These are phyloP conservation scores for Drosophila prosaltans DNA, from an alignment of 1,140 invertebrate genomes.

Conservation along the genomic window DNA sequence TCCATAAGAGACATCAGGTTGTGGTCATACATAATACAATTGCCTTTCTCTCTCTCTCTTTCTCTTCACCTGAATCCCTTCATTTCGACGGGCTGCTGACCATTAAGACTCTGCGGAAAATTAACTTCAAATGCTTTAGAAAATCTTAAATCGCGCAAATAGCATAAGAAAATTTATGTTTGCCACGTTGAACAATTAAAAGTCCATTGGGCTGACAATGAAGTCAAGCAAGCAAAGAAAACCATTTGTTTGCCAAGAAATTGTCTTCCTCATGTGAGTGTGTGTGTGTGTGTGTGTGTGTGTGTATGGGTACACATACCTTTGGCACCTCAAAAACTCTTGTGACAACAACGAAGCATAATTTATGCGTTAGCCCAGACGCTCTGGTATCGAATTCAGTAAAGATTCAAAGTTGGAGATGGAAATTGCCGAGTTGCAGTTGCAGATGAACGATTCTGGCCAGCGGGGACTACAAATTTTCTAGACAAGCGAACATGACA, in stretches of 20 bases:
- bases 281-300: not conserved
- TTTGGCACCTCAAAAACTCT: conserved; percentile 57
- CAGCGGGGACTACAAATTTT: conserved; percentile 52
- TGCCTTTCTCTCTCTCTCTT: not conserved
- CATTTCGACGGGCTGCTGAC: conserved; percentile 33
- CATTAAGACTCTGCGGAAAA: conserved; percentile 58
- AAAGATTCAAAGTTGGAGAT: conserved; percentile 29
- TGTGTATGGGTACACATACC: conserved; percentile 47
- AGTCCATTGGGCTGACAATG: conserved; percentile 61
- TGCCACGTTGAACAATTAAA: conserved; percentile 67
- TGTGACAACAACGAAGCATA: conserved; percentile 72
- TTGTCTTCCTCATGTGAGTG: not conserved
- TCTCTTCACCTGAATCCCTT: not conserved
- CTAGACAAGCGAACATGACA: conserved; percentile 77
- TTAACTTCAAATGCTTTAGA: conserved; percentile 73
- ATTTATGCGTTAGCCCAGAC: conserved; percentile 71
- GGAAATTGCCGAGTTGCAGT: conserved; percentile 26
- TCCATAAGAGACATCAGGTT: conserved; percentile 15
- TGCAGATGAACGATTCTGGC: conserved; percentile 38
- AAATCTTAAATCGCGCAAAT: conserved; percentile 66
- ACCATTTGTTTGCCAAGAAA: conserved; percentile 8
- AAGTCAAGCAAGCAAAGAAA: conserved; percentile 14
- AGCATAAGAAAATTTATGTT: conserved; percentile 59
- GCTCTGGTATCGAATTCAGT: conserved; percentile 9
- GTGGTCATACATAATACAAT: conserved; percentile 37